Percentiles rank a stretch among this genome's conserved stretches.
These are phyloP conservation scores for Micrasema minimum DNA, from an alignment of 1,140 invertebrate species.

Conservation along the genomic window DNA sequence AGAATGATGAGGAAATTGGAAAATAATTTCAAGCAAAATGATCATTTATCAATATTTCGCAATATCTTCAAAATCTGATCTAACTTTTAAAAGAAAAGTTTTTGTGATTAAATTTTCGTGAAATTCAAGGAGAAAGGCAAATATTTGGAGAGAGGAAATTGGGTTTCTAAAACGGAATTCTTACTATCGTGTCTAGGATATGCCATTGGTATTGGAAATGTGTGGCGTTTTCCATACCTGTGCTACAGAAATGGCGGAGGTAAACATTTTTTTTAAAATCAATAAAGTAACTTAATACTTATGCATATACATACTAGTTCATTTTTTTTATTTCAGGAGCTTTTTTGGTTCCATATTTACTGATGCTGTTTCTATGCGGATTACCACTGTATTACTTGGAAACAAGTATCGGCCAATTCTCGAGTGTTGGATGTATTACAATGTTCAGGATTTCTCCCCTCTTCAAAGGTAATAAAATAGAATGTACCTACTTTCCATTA, in stretches of 20 bases:
- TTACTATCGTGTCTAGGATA: slow-evolving; percentile 78
- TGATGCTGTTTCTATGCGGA: slow-evolving; percentile 82
- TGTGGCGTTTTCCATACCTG: slow-evolving; percentile 82
- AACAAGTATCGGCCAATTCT: slow-evolving; percentile 86
- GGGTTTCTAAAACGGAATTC: slow-evolving; percentile 79
- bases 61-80: too few species aligned
- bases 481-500: too few species aligned
- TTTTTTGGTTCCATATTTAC: slow-evolving; percentile 79
- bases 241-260: slow-evolving; percentile 53
- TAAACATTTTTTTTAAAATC: slow-evolving; percentile 20
- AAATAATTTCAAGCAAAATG: too few species aligned
- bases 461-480: slow-evolving; percentile 98
- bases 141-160: slow-evolving; percentile 61
- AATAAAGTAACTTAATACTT: not conserved
- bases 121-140: slow-evolving; percentile 8
- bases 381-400: slow-evolving; percentile 92
- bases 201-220: slow-evolving; percentile 83
- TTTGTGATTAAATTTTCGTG: too few species aligned
- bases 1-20: too few species aligned
- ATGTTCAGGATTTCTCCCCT: slow-evolving; percentile 79
- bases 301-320: too few species aligned
- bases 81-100: too few species aligned
- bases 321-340: slow-evolving; percentile 70
- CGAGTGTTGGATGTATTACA: slow-evolving; percentile 83
- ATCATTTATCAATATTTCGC: too few species aligned